Conservation (phyloP, 2,113 vertebrate species). For the Sceloporus undulatus region DNA sequence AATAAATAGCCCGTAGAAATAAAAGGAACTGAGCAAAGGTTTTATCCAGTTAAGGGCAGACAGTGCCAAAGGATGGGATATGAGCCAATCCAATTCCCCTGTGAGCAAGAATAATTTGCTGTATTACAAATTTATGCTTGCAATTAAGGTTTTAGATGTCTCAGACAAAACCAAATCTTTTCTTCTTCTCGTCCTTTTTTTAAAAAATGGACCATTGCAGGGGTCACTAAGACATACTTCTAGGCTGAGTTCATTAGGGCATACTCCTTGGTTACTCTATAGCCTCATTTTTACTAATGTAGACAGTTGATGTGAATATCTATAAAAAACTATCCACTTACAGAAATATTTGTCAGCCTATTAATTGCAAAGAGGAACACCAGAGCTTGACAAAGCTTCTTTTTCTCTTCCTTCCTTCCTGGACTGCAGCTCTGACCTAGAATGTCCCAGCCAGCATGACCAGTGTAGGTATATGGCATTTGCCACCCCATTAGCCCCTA, state of each 20-base stretch:
- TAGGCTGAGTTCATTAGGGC: neutral
- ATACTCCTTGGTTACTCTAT: neutral
- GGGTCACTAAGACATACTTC: neutral
- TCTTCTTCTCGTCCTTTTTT: neutral
- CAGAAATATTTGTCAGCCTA: neutral
- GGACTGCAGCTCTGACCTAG: too few relatives aligned
- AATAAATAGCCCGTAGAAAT: conserved; percentile 63
- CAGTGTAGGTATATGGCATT: neutral
- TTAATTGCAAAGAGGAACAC: too few relatives aligned
- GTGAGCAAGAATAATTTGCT: conserved; percentile 45
- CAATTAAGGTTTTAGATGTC: neutral
- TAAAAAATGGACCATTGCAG: too few relatives aligned
- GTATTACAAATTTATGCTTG: conserved; percentile 35
- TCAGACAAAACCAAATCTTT: neutral
- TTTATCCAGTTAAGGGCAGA: conserved; percentile 47
- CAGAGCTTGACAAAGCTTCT: too few relatives aligned
- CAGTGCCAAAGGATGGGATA: conserved; percentile 3
- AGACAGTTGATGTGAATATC: neutral
- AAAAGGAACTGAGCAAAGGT: conserved; percentile 59
- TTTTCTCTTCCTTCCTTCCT: too few relatives aligned
- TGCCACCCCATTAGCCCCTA: neutral
- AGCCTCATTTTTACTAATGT: neutral
- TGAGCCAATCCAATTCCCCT: conserved; percentile 17
- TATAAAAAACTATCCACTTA: neutral
- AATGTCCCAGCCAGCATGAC: too few relatives aligned